Conservation (phyloP, 2,797 vertebrate genomes). For the Karalla daura region DNA sequence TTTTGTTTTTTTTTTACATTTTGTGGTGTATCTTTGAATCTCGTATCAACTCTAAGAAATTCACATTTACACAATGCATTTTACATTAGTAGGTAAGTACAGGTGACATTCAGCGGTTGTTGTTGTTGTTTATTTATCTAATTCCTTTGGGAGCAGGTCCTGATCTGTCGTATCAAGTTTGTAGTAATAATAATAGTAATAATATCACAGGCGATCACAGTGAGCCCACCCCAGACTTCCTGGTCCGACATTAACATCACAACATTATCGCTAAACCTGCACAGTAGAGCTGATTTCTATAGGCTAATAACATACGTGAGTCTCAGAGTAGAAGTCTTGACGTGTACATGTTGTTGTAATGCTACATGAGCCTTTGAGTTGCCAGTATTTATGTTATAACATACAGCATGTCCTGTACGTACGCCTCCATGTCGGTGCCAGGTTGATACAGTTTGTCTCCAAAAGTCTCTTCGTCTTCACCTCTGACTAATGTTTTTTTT, state of each 20-base stretch:
- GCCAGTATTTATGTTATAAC: slow-evolving; percentile 56
- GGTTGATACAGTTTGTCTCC: slow-evolving; percentile 66
- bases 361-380: slow-evolving; percentile 58
- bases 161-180: slow-evolving; percentile 43
- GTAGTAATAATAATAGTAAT: slow-evolving; percentile 20
- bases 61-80: slow-evolving; percentile 87
- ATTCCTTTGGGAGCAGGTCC: slow-evolving; percentile 52
- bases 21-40: slow-evolving; percentile 71
- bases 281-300: slow-evolving; percentile 53
- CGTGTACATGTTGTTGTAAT: slow-evolving; percentile 54
- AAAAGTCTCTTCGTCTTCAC: slow-evolving; percentile 45
- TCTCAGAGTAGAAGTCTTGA: slow-evolving; percentile 45
- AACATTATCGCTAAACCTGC: slow-evolving; percentile 67
- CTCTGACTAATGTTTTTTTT: slow-evolving; percentile 34
- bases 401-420: slow-evolving; percentile 60
- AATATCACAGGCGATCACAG: slow-evolving; percentile 12
- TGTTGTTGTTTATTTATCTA: no score
- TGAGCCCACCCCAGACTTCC: slow-evolving; percentile 45
- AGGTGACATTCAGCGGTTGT: slow-evolving; percentile 82
- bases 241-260: slow-evolving; percentile 36
- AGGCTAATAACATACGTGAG: slow-evolving; percentile 46
- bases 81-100: slow-evolving; percentile 84
- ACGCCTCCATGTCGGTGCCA: slow-evolving; percentile 46
- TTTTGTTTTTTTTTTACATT: slow-evolving; percentile 71
- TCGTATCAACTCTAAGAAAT: slow-evolving; percentile 85